A percentile compares a stretch with the other conserved stretches of the same genome.
Evolutionary conservation across 2,113 vertebrate species (phyloP).

Genomic region (Malurus elegans): DNA sequence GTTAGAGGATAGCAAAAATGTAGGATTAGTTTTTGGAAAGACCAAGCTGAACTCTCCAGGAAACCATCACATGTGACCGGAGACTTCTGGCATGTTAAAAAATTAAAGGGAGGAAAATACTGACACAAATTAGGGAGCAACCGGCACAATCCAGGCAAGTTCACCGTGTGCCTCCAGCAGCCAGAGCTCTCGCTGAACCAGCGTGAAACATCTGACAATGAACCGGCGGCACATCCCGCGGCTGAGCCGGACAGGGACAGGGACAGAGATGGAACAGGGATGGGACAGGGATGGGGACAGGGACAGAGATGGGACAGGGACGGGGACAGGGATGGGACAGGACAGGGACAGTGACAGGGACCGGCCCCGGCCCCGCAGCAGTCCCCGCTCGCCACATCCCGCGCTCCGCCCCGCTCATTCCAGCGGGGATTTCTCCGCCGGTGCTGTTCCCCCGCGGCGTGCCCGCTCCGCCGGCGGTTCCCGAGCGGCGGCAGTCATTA

Average conservation of each 20-base stretch:
- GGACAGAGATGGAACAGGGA: too few relatives aligned
- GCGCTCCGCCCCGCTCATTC: neutral
- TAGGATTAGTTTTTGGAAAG: neutral
- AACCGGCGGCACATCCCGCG: neutral
- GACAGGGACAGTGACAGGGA: too few relatives aligned
- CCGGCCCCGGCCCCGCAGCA: neutral
- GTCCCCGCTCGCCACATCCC: neutral
- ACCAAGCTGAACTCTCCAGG: neutral
- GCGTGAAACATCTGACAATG: neutral
- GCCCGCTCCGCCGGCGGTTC: neutral
- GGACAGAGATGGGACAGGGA: too few relatives aligned
- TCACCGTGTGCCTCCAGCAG: neutral
- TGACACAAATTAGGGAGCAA: neutral
- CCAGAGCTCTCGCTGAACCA: neutral
- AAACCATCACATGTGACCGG: neutral
- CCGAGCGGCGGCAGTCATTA: neutral
- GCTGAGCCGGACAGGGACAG: neutral
- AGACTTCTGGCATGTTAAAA: neutral
- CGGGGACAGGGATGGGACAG: too few relatives aligned
- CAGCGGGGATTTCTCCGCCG: neutral
- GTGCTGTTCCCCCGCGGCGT: neutral
- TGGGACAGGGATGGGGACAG: too few relatives aligned
- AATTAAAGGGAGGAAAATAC: neutral
- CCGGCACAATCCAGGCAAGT: constrained; percentile 7
- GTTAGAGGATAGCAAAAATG: neutral